Base-by-base conservation (phyloP, 2,797 vertebrate genomes). In the Microchirus variegatus region DNA sequence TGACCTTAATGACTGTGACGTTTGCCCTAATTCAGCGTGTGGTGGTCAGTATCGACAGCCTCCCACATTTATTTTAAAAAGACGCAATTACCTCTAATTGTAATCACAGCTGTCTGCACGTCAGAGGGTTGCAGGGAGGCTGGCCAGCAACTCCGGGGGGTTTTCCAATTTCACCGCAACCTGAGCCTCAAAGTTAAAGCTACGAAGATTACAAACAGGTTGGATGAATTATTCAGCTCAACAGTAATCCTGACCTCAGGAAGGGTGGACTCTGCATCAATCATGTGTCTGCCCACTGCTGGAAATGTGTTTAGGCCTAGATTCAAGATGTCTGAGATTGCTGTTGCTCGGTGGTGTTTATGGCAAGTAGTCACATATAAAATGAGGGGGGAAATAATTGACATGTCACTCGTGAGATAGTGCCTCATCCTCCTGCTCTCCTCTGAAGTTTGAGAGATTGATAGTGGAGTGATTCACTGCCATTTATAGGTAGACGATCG, bases 401-500 rank as follows among this genome's bases (percentile, higher is more conserved):
- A 82, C 78, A 83, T 87, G 89, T 85, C 85, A 73, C 56, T 74
- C 75, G 73, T 84, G 84, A 86, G 86, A 83, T 77, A 86, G 67
- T 63, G 52, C 73, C 80, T 77, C 71, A 77, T 87, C 75, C 74
- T 81, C 73, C 65, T 77, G 55, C 53, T 47, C 42, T 59, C 7
- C 18, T 70, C 56, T 75, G 76, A 82, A 81, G 83, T 13, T 80
- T 63, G 48, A 57, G 64, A 80, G 78, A 91, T 92, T 90, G 81
- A 90, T 63, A 59, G 84, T 49, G 70, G 73, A 31, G 48, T 64
- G 79, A 87, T 78, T 84, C 62, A 67, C 53, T 53, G 70, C 60
- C 75, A 73, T 90, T 82, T 83, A 87, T 57, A 59, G 59, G 62
- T 77, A 60, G 62, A 61, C 59, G 65, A 42, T 76, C 58, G 50